Evolutionary conservation across 2,113 vertebrate species (phyloP).

Genomic region (Megaceryle maxima): DNA sequence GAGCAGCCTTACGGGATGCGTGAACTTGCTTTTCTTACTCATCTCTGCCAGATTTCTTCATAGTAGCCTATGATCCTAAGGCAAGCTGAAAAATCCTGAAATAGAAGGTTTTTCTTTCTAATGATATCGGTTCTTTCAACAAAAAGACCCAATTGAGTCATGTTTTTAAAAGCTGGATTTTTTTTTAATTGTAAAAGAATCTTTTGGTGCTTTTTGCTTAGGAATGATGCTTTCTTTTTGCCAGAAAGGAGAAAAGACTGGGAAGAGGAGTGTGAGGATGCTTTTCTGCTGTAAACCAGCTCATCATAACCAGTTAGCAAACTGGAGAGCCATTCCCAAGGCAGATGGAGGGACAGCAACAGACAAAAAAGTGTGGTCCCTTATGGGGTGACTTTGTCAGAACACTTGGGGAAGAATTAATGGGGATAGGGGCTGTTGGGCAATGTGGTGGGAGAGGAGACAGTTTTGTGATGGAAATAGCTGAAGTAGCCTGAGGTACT

Average conservation of each 20-base stretch:
- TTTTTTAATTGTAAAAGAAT: neutral
- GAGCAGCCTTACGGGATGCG: accelerated
- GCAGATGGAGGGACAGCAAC: neutral
- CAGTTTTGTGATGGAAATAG: neutral
- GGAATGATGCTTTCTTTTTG: neutral
- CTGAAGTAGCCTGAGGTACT: neutral
- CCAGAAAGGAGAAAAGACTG: neutral
- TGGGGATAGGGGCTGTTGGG: neutral
- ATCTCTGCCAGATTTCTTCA: neutral
- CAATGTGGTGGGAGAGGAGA: neutral
- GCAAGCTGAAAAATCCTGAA: neutral
- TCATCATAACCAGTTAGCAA: neutral
- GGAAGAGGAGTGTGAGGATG: neutral
- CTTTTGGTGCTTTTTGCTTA: neutral
- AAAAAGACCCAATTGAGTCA: neutral
- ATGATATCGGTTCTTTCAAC: neutral
- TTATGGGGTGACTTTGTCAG: neutral
- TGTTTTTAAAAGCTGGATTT: neutral
- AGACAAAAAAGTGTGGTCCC: neutral
- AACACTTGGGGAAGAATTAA: neutral
- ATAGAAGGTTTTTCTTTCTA: neutral
- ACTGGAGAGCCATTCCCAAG: neutral
- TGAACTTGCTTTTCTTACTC: neutral
- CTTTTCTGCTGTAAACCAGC: neutral
- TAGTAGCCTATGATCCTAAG: neutral